Evolutionary conservation across 2,113 vertebrate genomes (phyloP), one percentile per base, ranked within the genome.

Genomic region (Datnioides undecimradiatus): DNA sequence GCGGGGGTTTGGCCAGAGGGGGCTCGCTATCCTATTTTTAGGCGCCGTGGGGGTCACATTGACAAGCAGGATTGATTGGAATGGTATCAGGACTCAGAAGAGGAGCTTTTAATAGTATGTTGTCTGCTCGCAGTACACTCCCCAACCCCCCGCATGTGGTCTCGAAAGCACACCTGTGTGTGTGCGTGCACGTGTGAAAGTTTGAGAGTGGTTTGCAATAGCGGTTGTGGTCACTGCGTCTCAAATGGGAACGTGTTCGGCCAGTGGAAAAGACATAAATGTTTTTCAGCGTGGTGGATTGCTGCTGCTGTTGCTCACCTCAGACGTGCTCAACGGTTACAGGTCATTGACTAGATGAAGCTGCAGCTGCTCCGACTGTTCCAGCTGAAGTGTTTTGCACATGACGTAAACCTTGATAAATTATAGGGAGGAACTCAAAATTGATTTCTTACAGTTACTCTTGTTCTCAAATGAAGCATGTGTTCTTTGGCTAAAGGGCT

Each of bases 91-190:
- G 58, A 73, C 70, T 79, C 73, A 65, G 59, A n/a, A 41, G 73
- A 58, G 38, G 55, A 63, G 79, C 90, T 93, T 88, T 90, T 83
- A 83, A 92, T 93, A 93, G 89, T 75, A 63, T 63, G 54, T 25
- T 23, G 45, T 64, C 67, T 54, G 66, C 43, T 60, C 62, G 54
- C 40, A 23, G 48, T 21, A 54, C 66, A 57, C 58, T 49, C 78
- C 6, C 58, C n/a, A n/a, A n/a, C n/a, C 45, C 45, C n/a, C 23
- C 58, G 19, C 46, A 64, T 63, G 59, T 33, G 73, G 33, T 72
- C 76, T 31, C 25, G 7, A 68, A 12, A 25, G 70, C 40, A 57
- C 77, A 82, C 65, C 64, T 59, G 62, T 49, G 49, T 29, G 21
- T 70, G 45, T 70, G 25, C 68, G 33, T 70, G 36, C 63, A 29